Evolutionary conservation across 1,140 invertebrate genomes (phyloP), one percentile per base, ranked within the genome.

Genomic region (Cherax destructor): DNA sequence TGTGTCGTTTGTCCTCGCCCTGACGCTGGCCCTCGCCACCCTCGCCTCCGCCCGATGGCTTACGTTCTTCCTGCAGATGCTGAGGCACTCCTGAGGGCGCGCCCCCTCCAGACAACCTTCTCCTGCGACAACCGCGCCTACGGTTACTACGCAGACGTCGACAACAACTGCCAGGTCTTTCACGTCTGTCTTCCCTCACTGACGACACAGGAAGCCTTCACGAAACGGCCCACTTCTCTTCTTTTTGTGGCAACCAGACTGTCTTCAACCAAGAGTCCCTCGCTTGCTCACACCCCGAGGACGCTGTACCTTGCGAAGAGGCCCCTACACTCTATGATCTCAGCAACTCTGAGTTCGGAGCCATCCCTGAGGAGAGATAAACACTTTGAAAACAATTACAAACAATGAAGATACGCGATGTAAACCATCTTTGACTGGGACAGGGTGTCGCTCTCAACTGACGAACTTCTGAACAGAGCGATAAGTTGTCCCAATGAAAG

Each of bases 201-300:
- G 81, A 83, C 81, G 81, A 83, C 13, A 49, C 59, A 24, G 81
- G 81, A 16, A 13, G 18, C n/a, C 7, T 83, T 41, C 13, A 21
- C 3, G 24, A 65, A 24, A 83, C 56, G 30, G 59, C 59, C 3
- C 81, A 83, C 81, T 83, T 69, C 59, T 69, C 81, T 24, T 83
- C 69, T 59, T 9, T 69, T 24, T 83, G 81, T 59, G 59, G 24
- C 56, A 83, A 83, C 59, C n/a, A 65, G 24, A 83, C 81, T 3
- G 61, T 83, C 24, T 83, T 83, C 81, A 83, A 49, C 81, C 81
- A 83, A 30, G 81, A 83, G 81, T 69, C 81, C 59, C 81, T 83
- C 59, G 69, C 81, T 4, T 83, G 81, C 47, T 10, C 59, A 59
- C 59, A 69, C 81, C 24, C 81, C 10, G 11, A 83, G 1, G 56